A percentile compares a stretch with the other conserved stretches of the same genome.
These are phyloP conservation scores for Onychorhynchus coronatus DNA, from an alignment of 2,113 vertebrate species.

Conservation along the genomic window DNA sequence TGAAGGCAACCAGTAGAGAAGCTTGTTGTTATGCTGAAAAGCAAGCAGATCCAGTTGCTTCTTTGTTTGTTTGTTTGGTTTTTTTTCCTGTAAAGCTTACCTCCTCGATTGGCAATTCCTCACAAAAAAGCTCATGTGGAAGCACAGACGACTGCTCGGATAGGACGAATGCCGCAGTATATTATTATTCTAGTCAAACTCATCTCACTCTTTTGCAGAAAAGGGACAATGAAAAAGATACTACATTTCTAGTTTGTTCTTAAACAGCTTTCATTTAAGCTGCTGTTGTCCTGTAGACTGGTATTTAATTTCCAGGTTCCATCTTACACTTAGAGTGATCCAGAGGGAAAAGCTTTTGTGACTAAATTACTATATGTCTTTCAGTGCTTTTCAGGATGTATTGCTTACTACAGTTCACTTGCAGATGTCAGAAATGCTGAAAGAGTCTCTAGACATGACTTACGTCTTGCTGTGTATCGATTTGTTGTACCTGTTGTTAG, in stretches of 20 bases:
- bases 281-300: background rate
- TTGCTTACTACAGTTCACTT: fast-evolving
- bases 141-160: background rate
- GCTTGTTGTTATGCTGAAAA: background rate
- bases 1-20: background rate
- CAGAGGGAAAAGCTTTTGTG: background rate
- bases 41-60: background rate
- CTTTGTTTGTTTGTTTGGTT: background rate
- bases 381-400: background rate
- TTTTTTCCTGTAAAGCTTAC: background rate
- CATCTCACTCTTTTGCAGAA: background rate
- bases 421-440: background rate
- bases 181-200: background rate
- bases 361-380: background rate
- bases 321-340: fast-evolving
- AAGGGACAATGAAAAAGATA: background rate
- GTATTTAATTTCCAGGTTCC: background rate
- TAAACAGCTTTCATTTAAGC: background rate
- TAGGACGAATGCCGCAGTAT: background rate
- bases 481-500: background rate
- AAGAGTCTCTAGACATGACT: background rate
- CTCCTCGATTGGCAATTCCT: background rate
- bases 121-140: background rate
- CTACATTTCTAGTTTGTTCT: background rate
- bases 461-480: background rate